Conservation (phyloP, 2,888 invertebrate species). For the Blastobasis lacticolella region DNA sequence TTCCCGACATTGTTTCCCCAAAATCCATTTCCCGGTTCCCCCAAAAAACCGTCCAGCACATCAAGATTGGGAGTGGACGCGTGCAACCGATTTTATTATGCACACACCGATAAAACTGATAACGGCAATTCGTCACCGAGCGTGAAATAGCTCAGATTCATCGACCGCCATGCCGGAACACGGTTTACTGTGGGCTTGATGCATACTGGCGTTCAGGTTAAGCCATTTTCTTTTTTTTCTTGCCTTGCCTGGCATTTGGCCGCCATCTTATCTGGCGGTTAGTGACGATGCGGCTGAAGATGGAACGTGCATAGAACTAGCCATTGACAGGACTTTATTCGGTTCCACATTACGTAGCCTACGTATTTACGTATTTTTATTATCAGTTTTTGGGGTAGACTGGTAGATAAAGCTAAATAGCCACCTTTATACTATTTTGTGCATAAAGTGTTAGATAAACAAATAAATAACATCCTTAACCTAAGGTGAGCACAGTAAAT, state of each 20-base stretch:
- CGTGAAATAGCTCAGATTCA: constrained; percentile 30
- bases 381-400: too few relatives aligned
- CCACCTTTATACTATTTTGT: too few relatives aligned
- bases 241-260: neutral
- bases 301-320: neutral
- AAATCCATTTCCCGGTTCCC: neutral
- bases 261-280: too few relatives aligned
- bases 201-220: neutral
- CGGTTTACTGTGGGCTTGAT: constrained; percentile 7
- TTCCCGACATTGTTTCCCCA: constrained; percentile 2
- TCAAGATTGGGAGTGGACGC: constrained; percentile 13
- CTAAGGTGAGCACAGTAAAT: too few relatives aligned
- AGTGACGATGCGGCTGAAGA: too few relatives aligned
- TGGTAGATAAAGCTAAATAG: too few relatives aligned
- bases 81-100: constrained; percentile 21
- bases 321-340: too few relatives aligned
- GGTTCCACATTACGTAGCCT: too few relatives aligned
- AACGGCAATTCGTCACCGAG: constrained; percentile 33
- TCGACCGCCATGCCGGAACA: constrained; percentile 10
- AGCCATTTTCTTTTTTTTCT: neutral
- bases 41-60: constrained; percentile 10
- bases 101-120: constrained; percentile 28
- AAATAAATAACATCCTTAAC: too few relatives aligned
- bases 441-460: too few relatives aligned
- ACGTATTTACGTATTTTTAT: too few relatives aligned